These are phyloP conservation scores for Phaenicophaeus curvirostris DNA, from an alignment of 2,797 vertebrate species.

Conservation along the genomic window DNA sequence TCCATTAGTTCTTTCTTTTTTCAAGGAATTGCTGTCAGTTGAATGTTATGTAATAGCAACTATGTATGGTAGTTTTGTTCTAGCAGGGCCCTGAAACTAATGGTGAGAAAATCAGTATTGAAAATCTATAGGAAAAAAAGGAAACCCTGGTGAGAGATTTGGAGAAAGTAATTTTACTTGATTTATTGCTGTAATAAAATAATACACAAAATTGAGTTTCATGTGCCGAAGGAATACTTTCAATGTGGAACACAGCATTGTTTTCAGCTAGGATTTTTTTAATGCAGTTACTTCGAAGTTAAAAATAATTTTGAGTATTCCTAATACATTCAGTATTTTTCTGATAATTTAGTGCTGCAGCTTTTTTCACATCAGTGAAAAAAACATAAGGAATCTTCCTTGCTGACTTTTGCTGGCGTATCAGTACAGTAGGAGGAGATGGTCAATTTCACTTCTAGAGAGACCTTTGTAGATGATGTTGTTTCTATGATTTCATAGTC, in stretches of 20 bases:
- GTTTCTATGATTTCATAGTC: not conserved
- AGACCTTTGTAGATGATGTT: not conserved
- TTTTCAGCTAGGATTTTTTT: not conserved
- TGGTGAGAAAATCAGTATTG: not conserved
- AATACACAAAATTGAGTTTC: not conserved
- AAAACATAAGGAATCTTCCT: not conserved
- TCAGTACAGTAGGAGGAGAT: not conserved
- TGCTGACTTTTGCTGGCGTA: not conserved
- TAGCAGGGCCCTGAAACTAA: not conserved
- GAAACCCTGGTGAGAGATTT: not conserved
- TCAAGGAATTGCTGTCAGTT: not conserved
- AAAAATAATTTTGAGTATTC: not conserved
- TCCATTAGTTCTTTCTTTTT: not conserved
- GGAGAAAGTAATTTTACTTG: not conserved
- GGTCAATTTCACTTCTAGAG: not conserved
- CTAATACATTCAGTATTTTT: not conserved
- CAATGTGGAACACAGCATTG: not conserved
- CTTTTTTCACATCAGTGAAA: not conserved
- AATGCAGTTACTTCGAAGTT: not conserved
- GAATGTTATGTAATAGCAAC: not conserved
- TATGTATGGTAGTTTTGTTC: not conserved
- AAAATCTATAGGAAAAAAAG: not conserved
- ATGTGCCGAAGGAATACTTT: not conserved
- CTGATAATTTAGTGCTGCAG: not conserved
- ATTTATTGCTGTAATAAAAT: not conserved